These are phyloP conservation scores for Malacoraja senta DNA, from an alignment of 2,797 vertebrate genomes.

Conservation along the genomic window DNA sequence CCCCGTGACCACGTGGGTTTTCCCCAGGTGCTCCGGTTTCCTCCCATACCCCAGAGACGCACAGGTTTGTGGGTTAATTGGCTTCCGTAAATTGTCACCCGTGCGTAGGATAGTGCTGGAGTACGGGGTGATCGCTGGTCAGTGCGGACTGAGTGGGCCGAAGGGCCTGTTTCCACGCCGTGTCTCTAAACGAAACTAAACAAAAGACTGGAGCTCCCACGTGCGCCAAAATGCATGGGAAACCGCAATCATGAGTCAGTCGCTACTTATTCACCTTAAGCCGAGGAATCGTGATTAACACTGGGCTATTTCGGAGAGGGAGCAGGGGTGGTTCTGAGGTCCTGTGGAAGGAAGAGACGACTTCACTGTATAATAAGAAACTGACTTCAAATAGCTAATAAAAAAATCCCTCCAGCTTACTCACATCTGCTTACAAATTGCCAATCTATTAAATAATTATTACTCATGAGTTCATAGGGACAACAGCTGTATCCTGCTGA, in stretches of 20 bases:
- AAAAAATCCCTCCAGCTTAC: background rate
- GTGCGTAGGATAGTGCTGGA: too few species aligned
- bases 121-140: too few species aligned
- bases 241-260: constrained; percentile 1
- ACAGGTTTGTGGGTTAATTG: too few species aligned
- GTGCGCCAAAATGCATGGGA: background rate
- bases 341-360: background rate
- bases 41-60: too few species aligned
- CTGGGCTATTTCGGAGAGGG: background rate
- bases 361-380: background rate
- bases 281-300: background rate
- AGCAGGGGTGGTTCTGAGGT: too few species aligned
- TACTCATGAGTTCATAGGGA: constrained; percentile 17
- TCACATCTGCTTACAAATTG: constrained; percentile 32
- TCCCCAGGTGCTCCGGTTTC: too few species aligned
- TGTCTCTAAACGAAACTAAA: too few species aligned
- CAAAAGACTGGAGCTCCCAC: too few species aligned
- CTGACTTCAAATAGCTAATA: constrained; percentile 18
- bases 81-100: too few species aligned
- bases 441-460: constrained; percentile 17
- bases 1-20: too few species aligned
- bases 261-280: background rate
- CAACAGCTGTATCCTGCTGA: constrained; percentile 27
- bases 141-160: too few species aligned
- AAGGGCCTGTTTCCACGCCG: too few species aligned